Evolutionary conservation across 2,113 vertebrate species (phyloP).

Genomic region (Takifugu flavidus): DNA sequence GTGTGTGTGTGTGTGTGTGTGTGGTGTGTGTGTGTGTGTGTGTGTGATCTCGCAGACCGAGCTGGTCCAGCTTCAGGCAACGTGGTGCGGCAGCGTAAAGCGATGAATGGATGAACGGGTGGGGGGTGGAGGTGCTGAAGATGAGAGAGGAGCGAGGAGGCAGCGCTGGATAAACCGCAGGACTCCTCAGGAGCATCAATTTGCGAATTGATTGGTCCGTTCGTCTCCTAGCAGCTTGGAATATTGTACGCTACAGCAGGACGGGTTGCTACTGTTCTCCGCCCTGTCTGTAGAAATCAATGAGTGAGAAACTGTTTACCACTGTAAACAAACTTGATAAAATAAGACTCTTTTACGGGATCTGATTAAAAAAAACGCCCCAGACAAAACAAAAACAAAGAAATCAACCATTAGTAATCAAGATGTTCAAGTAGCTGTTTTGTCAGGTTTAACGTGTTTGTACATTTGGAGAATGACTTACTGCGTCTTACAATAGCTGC

Average conservation of each 20-base stretch:
- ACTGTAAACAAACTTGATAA: background rate
- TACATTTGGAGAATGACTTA: no score
- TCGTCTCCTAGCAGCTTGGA: background rate
- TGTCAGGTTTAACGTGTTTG: no score
- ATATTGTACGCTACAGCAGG: background rate
- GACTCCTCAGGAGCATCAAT: background rate
- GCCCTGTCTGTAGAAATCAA: background rate
- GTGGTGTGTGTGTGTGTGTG: background rate
- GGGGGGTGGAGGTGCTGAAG: background rate
- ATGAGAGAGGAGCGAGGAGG: conserved; percentile 11
- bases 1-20: no score
- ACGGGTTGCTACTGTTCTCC: background rate
- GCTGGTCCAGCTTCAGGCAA: conserved; percentile 16
- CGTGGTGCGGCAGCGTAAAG: conserved; percentile 39
- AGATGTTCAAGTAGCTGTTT: no score
- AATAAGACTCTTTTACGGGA: no score
- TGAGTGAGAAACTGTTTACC: background rate
- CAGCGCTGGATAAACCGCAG: conserved; percentile 2
- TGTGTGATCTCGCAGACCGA: conserved; percentile 24
- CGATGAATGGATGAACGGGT: conserved; percentile 39
- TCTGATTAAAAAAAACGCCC: no score
- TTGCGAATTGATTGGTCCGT: background rate
- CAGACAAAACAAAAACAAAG: no score
- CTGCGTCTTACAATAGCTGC: no score
- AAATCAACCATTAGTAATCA: no score